A percentile compares a stretch with the other conserved stretches of the same genome.
Evolutionary conservation across 2,888 invertebrate genomes (phyloP).

Genomic region (Tetranychus truncatus): DNA sequence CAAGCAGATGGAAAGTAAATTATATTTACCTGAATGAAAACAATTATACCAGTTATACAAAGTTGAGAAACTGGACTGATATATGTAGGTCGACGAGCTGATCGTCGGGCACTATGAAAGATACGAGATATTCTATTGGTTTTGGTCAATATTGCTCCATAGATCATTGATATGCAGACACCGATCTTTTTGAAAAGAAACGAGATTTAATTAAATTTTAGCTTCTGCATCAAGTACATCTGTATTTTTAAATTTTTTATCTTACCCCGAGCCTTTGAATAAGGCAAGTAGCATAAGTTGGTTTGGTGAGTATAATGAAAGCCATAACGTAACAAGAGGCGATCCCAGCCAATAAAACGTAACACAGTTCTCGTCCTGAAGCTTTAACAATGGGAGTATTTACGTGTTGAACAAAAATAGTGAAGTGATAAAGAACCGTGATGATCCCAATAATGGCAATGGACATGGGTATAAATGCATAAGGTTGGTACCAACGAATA

Average conservation of each 20-base stretch:
- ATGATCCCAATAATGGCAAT: constrained; percentile 45
- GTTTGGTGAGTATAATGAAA: constrained; percentile 42
- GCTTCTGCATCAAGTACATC: too few species aligned
- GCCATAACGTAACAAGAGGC: constrained; percentile 46
- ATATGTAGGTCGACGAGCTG: constrained; percentile 45
- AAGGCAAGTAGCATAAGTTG: constrained; percentile 42
- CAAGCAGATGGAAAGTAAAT: background rate
- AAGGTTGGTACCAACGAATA: constrained; percentile 46
- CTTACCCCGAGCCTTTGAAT: constrained; percentile 42
- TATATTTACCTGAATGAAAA: constrained; percentile 34
- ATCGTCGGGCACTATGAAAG: constrained; percentile 44
- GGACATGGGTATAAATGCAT: constrained; percentile 45
- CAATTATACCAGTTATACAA: constrained; percentile 42
- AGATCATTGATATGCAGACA: constrained; percentile 46
- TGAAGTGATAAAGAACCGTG: constrained; percentile 43
- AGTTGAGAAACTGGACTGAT: constrained; percentile 48
- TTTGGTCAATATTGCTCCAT: constrained; percentile 47
- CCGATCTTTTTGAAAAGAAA: constrained; percentile 38
- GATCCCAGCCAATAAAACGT: constrained; percentile 45
- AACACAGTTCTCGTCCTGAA: constrained; percentile 45
- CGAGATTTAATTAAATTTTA: background rate
- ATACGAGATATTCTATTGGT: constrained; percentile 46
- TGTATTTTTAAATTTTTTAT: too few species aligned
- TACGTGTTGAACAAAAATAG: constrained; percentile 44
- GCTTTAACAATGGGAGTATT: constrained; percentile 47